These are phyloP conservation scores for Troides helena DNA, from an alignment of 2,888 invertebrate species.

Conservation along the genomic window DNA sequence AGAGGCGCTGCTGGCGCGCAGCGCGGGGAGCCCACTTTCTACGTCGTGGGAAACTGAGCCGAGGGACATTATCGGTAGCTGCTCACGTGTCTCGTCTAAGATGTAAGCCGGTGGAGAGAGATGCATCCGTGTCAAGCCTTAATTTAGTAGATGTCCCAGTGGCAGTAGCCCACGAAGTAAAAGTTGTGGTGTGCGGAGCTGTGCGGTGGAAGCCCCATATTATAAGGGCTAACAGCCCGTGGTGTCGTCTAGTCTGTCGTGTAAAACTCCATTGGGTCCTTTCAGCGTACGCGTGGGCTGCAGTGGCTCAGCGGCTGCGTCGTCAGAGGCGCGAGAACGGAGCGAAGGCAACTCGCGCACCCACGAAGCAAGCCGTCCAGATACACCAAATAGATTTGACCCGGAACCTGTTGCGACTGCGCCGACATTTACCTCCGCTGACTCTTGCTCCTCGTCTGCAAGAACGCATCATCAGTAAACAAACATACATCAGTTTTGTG, in stretches of 20 bases:
- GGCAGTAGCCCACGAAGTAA: not conserved
- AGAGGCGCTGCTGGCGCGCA: constrained; percentile 32
- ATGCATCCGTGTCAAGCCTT: not conserved
- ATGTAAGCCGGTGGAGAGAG: not conserved
- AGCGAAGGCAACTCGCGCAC: constrained; percentile 74
- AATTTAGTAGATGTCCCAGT: not conserved
- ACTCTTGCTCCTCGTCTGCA: constrained; percentile 68
- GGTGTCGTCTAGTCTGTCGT: constrained; percentile 33
- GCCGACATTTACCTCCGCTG: constrained; percentile 70
- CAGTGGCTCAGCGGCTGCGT: constrained; percentile 62
- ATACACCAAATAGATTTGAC: constrained; percentile 75
- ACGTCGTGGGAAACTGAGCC: not conserved
- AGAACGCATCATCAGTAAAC: not conserved
- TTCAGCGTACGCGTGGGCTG: constrained; percentile 42
- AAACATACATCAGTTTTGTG: not conserved
- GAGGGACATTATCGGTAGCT: not conserved
- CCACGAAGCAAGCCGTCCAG: constrained; percentile 74
- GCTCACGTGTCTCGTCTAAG: not conserved
- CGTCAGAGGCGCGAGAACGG: constrained; percentile 62
- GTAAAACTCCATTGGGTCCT: constrained; percentile 56
- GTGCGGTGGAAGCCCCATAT: not conserved
- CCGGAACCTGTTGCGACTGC: constrained; percentile 73
- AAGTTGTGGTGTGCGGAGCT: not conserved
- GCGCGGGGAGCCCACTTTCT: constrained; percentile 9
- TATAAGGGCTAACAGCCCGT: constrained; percentile 37